phyloP scores from a whole-genome alignment of 2,113 vertebrate genomes.

The Cervus canadensis region DNA sequence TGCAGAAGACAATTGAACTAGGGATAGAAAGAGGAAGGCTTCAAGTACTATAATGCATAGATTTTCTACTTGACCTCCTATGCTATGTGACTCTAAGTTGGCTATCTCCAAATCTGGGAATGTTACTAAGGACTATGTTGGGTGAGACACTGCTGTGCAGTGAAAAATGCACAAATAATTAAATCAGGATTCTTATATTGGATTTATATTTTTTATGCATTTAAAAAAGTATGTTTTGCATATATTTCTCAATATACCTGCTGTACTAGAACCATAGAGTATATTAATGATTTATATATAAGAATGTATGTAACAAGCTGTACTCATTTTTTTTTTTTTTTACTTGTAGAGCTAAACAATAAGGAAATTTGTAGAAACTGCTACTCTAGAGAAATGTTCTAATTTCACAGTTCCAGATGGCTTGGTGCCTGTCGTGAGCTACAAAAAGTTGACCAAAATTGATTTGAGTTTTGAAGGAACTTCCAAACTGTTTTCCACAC shows the following conservation, averaged over 20 bases:
- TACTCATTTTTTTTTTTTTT: not conserved
- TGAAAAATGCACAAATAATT: not conserved
- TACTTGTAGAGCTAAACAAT: not conserved
- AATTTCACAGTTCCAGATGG: not conserved
- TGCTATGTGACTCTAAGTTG: not conserved
- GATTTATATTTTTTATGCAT: not conserved
- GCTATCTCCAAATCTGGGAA: not conserved
- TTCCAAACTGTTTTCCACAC: not conserved
- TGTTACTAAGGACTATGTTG: rapidly evolving
- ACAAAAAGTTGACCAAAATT: not conserved
- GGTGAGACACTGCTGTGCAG: rapidly evolving
- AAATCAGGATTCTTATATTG: not conserved
- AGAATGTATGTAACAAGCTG: not conserved
- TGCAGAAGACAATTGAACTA: not conserved
- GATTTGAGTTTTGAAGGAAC: not conserved
- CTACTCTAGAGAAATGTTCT: not conserved
- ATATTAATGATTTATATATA: not conserved
- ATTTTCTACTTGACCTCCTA: not conserved
- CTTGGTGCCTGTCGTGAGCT: rapidly evolving
- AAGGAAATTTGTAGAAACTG: not conserved
- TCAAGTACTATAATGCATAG: not conserved
- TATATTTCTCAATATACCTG: not conserved
- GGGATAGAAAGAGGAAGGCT: not conserved
- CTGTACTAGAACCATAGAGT: not conserved
- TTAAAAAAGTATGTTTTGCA: not conserved